Evolutionary conservation across 2,888 invertebrate genomes (phyloP).

Genomic region (Synanthedon formicaeformis): DNA sequence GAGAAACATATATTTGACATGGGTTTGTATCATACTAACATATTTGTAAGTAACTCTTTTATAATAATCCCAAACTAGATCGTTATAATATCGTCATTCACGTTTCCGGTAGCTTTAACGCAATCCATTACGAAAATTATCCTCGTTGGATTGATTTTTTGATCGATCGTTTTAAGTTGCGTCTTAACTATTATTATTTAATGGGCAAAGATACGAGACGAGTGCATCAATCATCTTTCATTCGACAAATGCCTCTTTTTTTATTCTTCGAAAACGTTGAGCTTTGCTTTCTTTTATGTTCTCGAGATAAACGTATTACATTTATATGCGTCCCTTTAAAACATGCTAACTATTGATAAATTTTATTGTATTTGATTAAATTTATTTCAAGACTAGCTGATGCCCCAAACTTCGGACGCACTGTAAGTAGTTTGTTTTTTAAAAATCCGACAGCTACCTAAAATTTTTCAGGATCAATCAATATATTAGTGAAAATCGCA

Average conservation of each 20-base stretch:
- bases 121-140: conserved; percentile 56
- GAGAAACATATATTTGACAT: too few relatives aligned
- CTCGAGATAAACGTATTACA: conserved; percentile 25
- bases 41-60: conserved; percentile 5
- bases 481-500: too few relatives aligned
- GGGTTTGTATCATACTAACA: not conserved
- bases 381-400: not conserved
- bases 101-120: conserved; percentile 54
- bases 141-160: conserved; percentile 59
- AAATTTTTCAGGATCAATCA: too few relatives aligned
- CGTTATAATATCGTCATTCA: conserved; percentile 20
- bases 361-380: not conserved
- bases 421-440: too few relatives aligned
- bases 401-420: too few relatives aligned
- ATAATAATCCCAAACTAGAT: conserved; percentile 16
- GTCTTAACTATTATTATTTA: conserved; percentile 66
- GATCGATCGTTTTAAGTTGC: conserved; percentile 54
- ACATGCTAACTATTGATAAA: not conserved
- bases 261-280: conserved; percentile 25
- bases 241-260: conserved; percentile 51
- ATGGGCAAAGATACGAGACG: conserved; percentile 54
- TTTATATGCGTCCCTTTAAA: not conserved
- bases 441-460: too few relatives aligned
- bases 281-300: conserved; percentile 33
- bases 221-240: conserved; percentile 58